These are phyloP conservation scores for Aromia moschata DNA, from an alignment of 2,888 invertebrate genomes.

Conservation along the genomic window DNA sequence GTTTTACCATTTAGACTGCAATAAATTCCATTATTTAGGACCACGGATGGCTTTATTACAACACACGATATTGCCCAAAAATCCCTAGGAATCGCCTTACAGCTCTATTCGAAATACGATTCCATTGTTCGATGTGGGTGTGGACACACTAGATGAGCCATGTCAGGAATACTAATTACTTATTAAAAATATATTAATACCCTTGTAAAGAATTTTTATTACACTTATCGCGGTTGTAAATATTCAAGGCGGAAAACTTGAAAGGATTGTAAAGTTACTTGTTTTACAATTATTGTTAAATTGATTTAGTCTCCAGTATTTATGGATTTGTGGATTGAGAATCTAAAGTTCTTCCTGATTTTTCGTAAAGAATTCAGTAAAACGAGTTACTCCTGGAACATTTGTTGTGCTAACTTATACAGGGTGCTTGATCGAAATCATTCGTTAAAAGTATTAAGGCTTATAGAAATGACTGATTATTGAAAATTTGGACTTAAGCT, in stretches of 20 bases:
- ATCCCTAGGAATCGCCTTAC: conserved; percentile 16
- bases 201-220: conserved; percentile 20
- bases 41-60: conserved; percentile 47
- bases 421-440: too few relatives aligned
- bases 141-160: conserved; percentile 9
- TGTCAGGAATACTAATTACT: conserved; percentile 19
- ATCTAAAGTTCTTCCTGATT: too few relatives aligned
- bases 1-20: conserved; percentile 46
- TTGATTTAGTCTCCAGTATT: too few relatives aligned
- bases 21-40: conserved; percentile 47
- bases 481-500: too few relatives aligned
- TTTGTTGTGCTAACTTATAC: too few relatives aligned
- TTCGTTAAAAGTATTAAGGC: too few relatives aligned
- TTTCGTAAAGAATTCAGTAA: too few relatives aligned
- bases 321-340: too few relatives aligned
- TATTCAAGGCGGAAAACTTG: not conserved
- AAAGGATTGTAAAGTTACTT: not conserved
- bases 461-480: too few relatives aligned
- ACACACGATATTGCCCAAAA: conserved; percentile 10
- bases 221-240: not conserved
- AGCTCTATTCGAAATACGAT: conserved; percentile 26
- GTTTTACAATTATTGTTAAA: too few relatives aligned
- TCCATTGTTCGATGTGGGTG: conserved; percentile 20
- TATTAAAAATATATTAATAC: conserved; percentile 22
- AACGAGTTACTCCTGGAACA: too few relatives aligned